phyloP scores from a whole-genome alignment of 2,888 invertebrate species.

The Melolontha melolontha region DNA sequence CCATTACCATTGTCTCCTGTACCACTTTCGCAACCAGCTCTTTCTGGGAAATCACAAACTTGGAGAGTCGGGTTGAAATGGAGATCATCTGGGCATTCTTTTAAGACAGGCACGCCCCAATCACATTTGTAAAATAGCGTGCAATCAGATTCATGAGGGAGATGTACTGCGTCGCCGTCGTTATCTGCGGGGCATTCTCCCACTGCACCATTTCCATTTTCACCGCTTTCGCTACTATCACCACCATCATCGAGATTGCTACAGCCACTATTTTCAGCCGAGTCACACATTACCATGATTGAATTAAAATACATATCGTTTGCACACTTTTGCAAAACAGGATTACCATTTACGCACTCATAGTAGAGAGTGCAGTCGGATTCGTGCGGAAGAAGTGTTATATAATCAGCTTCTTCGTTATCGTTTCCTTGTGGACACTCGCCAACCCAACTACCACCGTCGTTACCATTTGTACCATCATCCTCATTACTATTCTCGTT shows the following conservation, averaged over 20 bases:
- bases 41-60: conserved; percentile 30
- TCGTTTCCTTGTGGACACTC: conserved; percentile 38
- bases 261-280: conserved; percentile 32
- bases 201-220: background rate
- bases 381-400: conserved; percentile 35
- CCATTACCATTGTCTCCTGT: background rate
- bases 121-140: conserved; percentile 41
- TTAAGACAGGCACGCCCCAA: conserved; percentile 13
- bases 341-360: conserved; percentile 33
- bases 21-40: conserved; percentile 18
- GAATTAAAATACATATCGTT: conserved; percentile 40
- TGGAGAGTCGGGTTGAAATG: conserved; percentile 17
- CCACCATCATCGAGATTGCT: background rate
- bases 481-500: background rate
- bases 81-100: conserved; percentile 25
- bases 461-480: background rate
- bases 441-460: background rate
- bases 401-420: background rate
- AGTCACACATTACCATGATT: conserved; percentile 36
- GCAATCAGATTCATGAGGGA: conserved; percentile 34
- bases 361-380: conserved; percentile 43
- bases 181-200: conserved; percentile 25
- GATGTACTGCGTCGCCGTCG: conserved; percentile 34
- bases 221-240: background rate
- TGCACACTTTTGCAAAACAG: conserved; percentile 24